Conservation (phyloP, 2,888 invertebrate genomes). For the Ectropis crepuscularia region DNA sequence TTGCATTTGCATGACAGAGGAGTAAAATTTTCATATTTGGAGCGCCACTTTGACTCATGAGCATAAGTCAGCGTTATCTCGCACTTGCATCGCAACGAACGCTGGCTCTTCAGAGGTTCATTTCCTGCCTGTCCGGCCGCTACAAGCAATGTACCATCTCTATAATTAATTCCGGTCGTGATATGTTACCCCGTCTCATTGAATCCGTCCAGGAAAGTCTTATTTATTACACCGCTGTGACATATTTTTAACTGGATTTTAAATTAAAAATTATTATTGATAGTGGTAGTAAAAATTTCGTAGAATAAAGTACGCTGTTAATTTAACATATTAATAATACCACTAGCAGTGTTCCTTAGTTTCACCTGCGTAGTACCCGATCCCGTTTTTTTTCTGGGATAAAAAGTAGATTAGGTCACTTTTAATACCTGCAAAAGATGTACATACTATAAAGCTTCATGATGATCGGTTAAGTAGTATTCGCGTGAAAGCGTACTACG, state of each 20-base stretch:
- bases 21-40: conserved; percentile 12
- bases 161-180: conserved; percentile 17
- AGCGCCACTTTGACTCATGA: conserved; percentile 5
- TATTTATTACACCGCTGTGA: conserved; percentile 25
- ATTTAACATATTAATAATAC: no score
- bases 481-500: no score
- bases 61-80: conserved; percentile 19
- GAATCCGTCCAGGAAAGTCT: conserved; percentile 12
- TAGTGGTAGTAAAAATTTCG: no score
- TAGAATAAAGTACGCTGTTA: no score
- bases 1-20: conserved; percentile 20
- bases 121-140: conserved; percentile 6
- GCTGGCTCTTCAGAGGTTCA: conserved; percentile 15
- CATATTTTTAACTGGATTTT: conserved; percentile 19
- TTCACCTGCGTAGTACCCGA: no score
- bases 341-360: no score
- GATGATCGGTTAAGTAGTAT: no score
- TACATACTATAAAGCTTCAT: no score
- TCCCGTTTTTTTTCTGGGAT: no score
- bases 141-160: conserved; percentile 13
- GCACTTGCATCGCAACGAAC: conserved; percentile 5
- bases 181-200: conserved; percentile 29
- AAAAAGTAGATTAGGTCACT: no score
- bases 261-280: conserved; percentile 2
- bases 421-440: no score